These are phyloP conservation scores for Lithobates sylvaticus DNA, from an alignment of 2,797 vertebrate species.

Conservation along the genomic window DNA sequence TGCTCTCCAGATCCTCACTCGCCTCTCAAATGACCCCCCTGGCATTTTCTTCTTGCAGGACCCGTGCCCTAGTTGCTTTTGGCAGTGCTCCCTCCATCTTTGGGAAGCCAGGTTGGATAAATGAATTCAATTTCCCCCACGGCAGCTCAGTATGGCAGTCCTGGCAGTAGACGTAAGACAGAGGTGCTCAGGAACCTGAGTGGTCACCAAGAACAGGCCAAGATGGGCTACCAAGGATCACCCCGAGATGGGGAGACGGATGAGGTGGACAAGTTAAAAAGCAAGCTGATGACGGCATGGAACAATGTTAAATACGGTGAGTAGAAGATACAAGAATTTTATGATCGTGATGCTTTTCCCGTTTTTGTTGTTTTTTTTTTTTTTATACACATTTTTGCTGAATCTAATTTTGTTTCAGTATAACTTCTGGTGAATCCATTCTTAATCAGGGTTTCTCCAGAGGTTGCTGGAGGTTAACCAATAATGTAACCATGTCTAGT, in stretches of 20 bases:
- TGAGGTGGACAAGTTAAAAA: constrained; percentile 90
- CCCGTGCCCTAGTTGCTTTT: background rate
- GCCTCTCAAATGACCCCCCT: too few relatives aligned
- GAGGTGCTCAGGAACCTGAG: constrained; percentile 66
- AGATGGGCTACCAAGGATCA: constrained; percentile 55
- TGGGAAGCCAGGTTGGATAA: constrained; percentile 63
- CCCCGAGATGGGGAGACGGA: constrained; percentile 76
- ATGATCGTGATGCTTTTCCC: too few relatives aligned
- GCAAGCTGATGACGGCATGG: constrained; percentile 88
- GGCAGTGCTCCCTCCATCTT: background rate
- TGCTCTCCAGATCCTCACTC: too few relatives aligned
- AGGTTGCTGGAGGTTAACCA: too few relatives aligned
- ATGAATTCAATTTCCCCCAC: constrained; percentile 91
- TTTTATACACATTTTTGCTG: too few relatives aligned
- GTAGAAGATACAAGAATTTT: constrained; percentile 35
- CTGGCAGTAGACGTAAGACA: constrained; percentile 73
- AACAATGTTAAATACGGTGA: constrained; percentile 94
- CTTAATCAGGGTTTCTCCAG: too few relatives aligned
- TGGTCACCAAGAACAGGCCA: constrained; percentile 52
- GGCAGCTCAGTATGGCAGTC: constrained; percentile 82
- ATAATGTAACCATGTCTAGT: too few relatives aligned
- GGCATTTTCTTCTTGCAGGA: background rate
- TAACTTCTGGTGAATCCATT: too few relatives aligned
- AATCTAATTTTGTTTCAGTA: too few relatives aligned
- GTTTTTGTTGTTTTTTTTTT: too few relatives aligned